These are phyloP conservation scores for Zingel zingel DNA, from an alignment of 2,113 vertebrate species.

Conservation along the genomic window DNA sequence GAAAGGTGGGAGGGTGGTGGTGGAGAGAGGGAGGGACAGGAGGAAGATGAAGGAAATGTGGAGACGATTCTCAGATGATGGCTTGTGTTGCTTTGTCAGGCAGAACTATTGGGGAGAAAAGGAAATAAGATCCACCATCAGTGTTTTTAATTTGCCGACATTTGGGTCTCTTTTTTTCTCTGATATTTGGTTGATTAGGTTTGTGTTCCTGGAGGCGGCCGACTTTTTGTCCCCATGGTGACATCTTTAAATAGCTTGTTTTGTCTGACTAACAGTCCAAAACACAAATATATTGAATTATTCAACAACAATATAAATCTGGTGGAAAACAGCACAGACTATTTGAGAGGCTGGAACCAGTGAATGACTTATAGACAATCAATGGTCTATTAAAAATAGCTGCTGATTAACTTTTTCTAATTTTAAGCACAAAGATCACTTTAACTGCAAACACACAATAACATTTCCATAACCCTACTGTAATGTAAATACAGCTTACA, in stretches of 20 bases:
- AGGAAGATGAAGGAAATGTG: slow-evolving; percentile 1
- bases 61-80: not conserved
- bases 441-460: not conserved
- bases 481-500: not conserved
- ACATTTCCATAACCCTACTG: not conserved
- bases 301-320: not conserved
- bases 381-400: not conserved
- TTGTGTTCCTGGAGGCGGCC: not conserved
- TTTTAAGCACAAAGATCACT: not conserved
- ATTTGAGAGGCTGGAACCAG: not conserved
- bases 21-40: not conserved
- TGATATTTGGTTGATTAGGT: not conserved
- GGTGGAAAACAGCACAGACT: not conserved
- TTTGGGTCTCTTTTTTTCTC: not conserved
- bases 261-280: not conserved
- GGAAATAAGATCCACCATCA: not conserved
- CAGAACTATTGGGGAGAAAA: not conserved
- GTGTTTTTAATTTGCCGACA: not conserved
- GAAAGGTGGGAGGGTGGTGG: slow-evolving; percentile 6
- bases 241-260: not conserved
- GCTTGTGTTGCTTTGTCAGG: not conserved
- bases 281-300: not conserved
- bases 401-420: too few species aligned
- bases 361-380: not conserved
- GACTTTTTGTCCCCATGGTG: not conserved